A percentile compares a stretch with the other conserved stretches of the same genome.
phyloP scores from a whole-genome alignment of 2,797 vertebrate species.

The Eidolon dupreanum region DNA sequence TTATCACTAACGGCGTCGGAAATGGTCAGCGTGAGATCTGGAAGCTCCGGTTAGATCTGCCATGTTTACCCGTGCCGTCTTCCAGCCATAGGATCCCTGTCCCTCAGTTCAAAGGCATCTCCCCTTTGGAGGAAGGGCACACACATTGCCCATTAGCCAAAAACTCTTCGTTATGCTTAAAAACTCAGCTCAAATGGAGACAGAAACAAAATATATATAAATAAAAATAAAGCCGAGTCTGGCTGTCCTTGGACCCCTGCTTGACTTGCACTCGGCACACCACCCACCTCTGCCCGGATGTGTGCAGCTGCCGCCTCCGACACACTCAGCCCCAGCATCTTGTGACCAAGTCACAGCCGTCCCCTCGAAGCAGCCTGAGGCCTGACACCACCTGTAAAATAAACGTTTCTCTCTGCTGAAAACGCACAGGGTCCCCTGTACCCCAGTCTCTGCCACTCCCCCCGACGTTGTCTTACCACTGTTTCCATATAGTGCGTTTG shows the following conservation, averaged over 20 bases:
- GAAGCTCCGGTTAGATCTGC: background rate
- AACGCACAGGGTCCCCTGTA: background rate
- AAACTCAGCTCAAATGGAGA: background rate
- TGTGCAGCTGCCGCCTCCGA: fast-evolving
- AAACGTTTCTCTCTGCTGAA: background rate
- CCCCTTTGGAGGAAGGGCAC: background rate
- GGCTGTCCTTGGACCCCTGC: background rate
- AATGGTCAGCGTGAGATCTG: background rate
- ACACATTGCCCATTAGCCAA: background rate
- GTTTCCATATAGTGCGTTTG: background rate
- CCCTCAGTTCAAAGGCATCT: background rate
- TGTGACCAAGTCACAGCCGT: background rate
- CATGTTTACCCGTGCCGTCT: background rate
- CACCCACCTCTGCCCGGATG: background rate
- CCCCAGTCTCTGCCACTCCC: slow-evolving; percentile 38
- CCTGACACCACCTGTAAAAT: background rate
- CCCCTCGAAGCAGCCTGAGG: background rate
- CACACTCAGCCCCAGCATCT: background rate
- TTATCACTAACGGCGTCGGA: background rate
- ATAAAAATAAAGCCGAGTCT: background rate
- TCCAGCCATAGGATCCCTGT: background rate
- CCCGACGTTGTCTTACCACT: background rate
- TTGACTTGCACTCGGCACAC: background rate
- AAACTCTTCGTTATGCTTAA: background rate
- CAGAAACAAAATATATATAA: no score